Evolutionary conservation across 2,113 vertebrate species (phyloP).

Genomic region (Etheostoma cragini): DNA sequence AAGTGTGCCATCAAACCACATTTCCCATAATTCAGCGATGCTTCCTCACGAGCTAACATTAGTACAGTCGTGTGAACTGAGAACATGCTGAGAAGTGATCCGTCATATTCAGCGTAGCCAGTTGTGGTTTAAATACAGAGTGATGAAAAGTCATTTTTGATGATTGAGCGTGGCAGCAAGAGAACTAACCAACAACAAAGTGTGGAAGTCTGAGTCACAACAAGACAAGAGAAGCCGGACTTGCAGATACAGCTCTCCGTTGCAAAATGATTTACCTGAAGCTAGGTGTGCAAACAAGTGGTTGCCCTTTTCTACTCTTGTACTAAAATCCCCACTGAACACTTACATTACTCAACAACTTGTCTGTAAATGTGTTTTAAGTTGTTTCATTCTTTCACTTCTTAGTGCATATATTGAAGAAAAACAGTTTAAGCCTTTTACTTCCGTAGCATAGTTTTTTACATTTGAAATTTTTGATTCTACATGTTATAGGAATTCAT

Average conservation of each 20-base stretch:
- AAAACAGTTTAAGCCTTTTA: neutral
- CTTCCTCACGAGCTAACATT: constrained; percentile 28
- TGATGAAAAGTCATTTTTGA: constrained; percentile 47
- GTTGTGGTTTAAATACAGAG: constrained; percentile 41
- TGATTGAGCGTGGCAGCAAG: constrained; percentile 41
- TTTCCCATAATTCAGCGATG: constrained; percentile 22
- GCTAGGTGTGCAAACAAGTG: neutral
- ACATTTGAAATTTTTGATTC: neutral
- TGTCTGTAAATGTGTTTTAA: neutral
- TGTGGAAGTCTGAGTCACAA: neutral
- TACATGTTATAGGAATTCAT: neutral
- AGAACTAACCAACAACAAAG: constrained; percentile 14
- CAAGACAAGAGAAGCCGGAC: neutral
- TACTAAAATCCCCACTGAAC: neutral
- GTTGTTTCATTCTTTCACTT: neutral
- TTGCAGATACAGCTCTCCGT: neutral
- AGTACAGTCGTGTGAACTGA: constrained; percentile 14
- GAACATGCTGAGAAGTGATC: constrained; percentile 44
- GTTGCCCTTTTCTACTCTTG: neutral
- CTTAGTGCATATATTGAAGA: neutral
- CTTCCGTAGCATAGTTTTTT: neutral
- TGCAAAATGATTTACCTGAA: neutral
- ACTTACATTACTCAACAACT: neutral
- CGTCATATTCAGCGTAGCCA: constrained; percentile 32
- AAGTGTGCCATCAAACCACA: constrained; percentile 18